Percentiles rank a stretch among this genome's conserved stretches.
Conservation (phyloP, 2,888 invertebrate species). For the Amblyteles armatorius region DNA sequence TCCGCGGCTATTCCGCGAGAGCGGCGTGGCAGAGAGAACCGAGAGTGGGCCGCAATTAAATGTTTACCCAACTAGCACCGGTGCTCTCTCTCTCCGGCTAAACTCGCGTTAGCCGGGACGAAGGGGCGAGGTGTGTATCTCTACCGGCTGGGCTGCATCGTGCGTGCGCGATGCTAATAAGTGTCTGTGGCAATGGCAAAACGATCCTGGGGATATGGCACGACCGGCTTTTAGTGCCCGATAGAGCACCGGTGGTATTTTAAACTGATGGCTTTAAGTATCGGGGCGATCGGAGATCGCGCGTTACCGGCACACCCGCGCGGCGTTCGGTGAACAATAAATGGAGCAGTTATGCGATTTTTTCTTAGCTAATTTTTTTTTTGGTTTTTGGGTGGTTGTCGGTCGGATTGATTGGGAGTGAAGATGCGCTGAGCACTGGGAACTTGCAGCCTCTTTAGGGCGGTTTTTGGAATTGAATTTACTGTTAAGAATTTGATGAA, state of each 20-base stretch:
- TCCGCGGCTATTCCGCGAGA: constrained; percentile 75
- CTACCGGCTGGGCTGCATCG: constrained; percentile 10
- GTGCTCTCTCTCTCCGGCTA: constrained; percentile 55
- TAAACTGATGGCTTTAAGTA: background rate
- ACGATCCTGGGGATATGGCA: constrained; percentile 57
- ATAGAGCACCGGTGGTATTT: constrained; percentile 23
- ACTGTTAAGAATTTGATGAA: background rate
- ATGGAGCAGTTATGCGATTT: background rate
- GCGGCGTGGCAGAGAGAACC: constrained; percentile 65
- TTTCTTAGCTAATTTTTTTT: background rate
- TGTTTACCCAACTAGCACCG: constrained; percentile 73
- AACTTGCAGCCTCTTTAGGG: background rate
- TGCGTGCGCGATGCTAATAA: constrained; percentile 70
- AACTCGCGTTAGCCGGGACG: constrained; percentile 64
- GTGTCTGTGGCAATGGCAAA: constrained; percentile 63
- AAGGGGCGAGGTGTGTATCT: constrained; percentile 47
- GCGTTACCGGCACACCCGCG: background rate
- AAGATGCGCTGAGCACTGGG: background rate
- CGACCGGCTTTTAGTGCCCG: constrained; percentile 48
- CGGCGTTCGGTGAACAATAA: background rate
- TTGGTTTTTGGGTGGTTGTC: background rate
- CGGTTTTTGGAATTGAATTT: background rate
- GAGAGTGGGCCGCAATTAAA: constrained; percentile 75
- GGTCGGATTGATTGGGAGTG: background rate
- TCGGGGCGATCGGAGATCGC: background rate